Conservation (phyloP, 2,797 vertebrate species). For the Silurus lanzhouensis region DNA sequence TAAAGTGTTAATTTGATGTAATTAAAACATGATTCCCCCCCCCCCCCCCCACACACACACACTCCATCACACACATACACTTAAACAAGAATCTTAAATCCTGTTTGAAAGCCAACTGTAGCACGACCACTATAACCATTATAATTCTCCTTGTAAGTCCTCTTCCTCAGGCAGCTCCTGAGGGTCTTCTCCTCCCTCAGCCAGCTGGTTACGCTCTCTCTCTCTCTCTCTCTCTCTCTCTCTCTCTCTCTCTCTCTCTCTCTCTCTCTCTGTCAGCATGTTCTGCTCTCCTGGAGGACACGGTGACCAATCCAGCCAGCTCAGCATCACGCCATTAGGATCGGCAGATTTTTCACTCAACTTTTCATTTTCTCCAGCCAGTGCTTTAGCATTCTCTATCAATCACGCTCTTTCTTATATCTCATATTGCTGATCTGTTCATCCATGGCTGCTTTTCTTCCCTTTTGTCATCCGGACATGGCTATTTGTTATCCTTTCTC, state of each 20-base stretch:
- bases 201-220: conserved; percentile 14
- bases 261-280: conserved; percentile 37
- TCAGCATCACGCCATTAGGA: conserved; percentile 40
- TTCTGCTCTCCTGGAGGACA: conserved; percentile 42
- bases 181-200: conserved; percentile 40
- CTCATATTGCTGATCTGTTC: conserved; percentile 26
- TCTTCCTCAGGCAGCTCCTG: conserved; percentile 49
- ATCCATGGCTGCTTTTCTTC: conserved; percentile 2
- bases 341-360: conserved; percentile 41
- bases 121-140: neutral
- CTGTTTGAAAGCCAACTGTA: neutral
- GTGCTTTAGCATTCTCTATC: conserved; percentile 17
- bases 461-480: conserved; percentile 31
- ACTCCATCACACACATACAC: neutral
- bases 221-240: conserved; percentile 18
- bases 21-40: neutral
- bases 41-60: neutral
- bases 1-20: neutral
- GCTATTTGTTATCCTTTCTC: conserved; percentile 30
- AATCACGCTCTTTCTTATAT: conserved; percentile 12
- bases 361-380: conserved; percentile 37
- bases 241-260: neutral
- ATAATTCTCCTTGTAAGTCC: conserved; percentile 32
- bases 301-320: conserved; percentile 28
- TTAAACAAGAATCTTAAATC: neutral